Conservation (phyloP, 1,140 invertebrate genomes). For the Tigriopus japonicus region DNA sequence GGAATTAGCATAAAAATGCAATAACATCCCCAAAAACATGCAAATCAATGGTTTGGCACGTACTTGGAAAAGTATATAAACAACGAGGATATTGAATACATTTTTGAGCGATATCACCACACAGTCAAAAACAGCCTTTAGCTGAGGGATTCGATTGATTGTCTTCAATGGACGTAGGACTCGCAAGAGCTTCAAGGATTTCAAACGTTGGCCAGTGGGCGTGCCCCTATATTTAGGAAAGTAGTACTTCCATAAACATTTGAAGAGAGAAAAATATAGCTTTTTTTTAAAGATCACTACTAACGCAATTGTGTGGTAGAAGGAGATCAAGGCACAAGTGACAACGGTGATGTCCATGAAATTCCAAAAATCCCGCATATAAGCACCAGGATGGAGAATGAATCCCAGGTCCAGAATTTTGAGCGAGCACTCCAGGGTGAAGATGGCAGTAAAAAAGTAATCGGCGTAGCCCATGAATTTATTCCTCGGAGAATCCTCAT, state of each 20-base stretch:
- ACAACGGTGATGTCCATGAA: conserved; percentile 98
- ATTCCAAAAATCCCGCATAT: conserved; percentile 97
- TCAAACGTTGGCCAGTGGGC: conserved; percentile 56
- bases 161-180: conserved; percentile 97
- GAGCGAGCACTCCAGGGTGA: conserved; percentile 94
- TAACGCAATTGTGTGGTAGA: conserved; percentile 11
- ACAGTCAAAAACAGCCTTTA: conserved; percentile 99
- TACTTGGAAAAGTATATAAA: conserved; percentile 93
- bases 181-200: conserved; percentile 96
- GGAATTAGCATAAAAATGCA: not conserved
- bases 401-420: conserved; percentile 50
- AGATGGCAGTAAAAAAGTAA: conserved; percentile 98
- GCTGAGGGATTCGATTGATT: conserved; percentile 70
- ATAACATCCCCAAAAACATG: not conserved
- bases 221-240: too few species aligned
- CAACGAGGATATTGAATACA: conserved; percentile 99
- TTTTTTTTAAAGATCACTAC: too few species aligned
- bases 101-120: conserved; percentile 99
- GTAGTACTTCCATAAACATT: too few species aligned
- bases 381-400: conserved; percentile 83
- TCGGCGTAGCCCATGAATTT: conserved; percentile 91
- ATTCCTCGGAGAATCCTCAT: conserved; percentile 69
- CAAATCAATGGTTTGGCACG: not conserved
- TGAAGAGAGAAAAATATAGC: too few species aligned
- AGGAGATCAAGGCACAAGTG: conserved; percentile 15